These are phyloP conservation scores for Hoplodrina blanda DNA, from an alignment of 2,888 invertebrate species.

Conservation along the genomic window DNA sequence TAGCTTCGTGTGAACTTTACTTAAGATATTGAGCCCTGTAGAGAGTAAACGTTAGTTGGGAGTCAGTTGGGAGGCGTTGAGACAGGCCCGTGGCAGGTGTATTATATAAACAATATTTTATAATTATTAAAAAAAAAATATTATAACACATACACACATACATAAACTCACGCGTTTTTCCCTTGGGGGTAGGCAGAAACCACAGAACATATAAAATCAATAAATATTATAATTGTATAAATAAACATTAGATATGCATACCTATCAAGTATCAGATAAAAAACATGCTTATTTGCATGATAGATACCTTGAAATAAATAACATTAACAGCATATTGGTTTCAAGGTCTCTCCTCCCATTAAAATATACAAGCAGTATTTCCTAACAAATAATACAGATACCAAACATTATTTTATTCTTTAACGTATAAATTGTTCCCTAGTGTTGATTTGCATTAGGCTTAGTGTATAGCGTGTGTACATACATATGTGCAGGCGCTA, in stretches of 20 bases:
- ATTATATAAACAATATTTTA: not conserved
- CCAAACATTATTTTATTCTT: conserved; percentile 3
- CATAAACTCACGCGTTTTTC: no score
- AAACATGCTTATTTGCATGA: conserved; percentile 22
- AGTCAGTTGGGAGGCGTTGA: no score
- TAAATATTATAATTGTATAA: not conserved
- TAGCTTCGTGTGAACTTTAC: conserved; percentile 43
- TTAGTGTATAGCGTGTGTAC: conserved; percentile 59
- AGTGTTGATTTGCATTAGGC: conserved; percentile 64
- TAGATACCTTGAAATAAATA: conserved; percentile 17
- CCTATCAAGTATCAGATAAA: conserved; percentile 17
- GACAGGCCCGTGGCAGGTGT: no score
- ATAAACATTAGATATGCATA: not conserved
- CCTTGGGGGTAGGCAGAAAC: no score
- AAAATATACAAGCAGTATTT: not conserved
- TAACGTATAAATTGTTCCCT: conserved; percentile 22
- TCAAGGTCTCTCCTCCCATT: not conserved
- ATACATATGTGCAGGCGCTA: conserved; percentile 48
- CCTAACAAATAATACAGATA: not conserved
- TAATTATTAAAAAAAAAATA: not conserved
- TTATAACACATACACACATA: no score
- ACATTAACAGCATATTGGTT: not conserved
- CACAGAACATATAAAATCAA: no score
- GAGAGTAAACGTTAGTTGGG: not conserved
- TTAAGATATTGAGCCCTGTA: not conserved